These are phyloP conservation scores for Sisyra terminalis DNA, from an alignment of 2,888 invertebrate genomes.

Conservation along the genomic window DNA sequence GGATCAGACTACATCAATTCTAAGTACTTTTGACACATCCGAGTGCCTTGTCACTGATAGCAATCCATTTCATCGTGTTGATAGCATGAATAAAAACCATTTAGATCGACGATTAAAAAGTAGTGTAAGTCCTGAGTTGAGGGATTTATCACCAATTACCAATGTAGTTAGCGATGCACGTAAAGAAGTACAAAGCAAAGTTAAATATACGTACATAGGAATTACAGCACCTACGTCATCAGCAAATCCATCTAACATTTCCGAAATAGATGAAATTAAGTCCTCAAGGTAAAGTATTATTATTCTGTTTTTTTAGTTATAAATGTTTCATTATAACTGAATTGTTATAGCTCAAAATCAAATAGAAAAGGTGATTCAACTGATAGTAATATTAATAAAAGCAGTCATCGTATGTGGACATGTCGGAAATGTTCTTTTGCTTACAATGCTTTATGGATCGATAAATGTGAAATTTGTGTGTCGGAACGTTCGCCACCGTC, in stretches of 20 bases:
- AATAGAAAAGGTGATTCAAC: constrained; percentile 6
- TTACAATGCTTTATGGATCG: constrained; percentile 67
- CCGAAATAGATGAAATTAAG: background rate
- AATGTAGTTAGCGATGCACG: background rate
- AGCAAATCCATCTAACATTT: background rate
- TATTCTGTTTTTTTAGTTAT: background rate
- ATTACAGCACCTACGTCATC: constrained; percentile 18
- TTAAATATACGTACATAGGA: constrained; percentile 23
- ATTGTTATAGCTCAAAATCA: constrained; percentile 1
- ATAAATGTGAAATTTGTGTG: constrained; percentile 69
- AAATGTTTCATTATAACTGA: background rate
- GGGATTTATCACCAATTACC: background rate
- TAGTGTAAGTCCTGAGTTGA: constrained; percentile 3
- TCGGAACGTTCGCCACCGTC: constrained; percentile 43
- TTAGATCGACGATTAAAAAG: background rate
- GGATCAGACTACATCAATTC: constrained; percentile 6
- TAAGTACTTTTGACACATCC: constrained; percentile 7
- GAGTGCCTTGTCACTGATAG: constrained; percentile 9
- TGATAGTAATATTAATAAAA: constrained; percentile 9
- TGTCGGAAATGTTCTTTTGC: constrained; percentile 79
- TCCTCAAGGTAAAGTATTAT: background rate
- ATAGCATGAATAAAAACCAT: constrained; percentile 2
- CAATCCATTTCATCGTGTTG: constrained; percentile 7
- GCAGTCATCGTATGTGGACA: constrained; percentile 56
- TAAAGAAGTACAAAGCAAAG: constrained; percentile 12